Evolutionary conservation across 2,113 vertebrate species (phyloP).

Genomic region (Psophia crepitans): DNA sequence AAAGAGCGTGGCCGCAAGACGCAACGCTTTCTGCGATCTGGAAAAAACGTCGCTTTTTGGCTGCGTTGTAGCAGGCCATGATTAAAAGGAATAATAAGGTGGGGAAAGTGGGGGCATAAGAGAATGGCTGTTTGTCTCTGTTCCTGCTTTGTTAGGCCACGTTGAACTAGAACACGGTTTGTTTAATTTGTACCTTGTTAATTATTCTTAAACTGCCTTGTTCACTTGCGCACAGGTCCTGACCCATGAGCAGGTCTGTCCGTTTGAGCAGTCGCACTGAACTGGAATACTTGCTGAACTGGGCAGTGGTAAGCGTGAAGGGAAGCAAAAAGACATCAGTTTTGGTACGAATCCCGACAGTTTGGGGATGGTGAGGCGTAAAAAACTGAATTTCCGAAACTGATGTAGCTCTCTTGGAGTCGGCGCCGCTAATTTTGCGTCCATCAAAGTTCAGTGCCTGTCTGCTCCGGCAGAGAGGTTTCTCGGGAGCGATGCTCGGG

Average conservation of each 20-base stretch:
- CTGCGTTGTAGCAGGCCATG: background rate
- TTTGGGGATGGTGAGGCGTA: background rate
- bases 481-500: background rate
- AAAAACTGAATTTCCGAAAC: background rate
- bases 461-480: background rate
- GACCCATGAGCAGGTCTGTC: background rate
- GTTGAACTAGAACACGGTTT: background rate
- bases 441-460: fast-evolving
- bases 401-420: background rate
- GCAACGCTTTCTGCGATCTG: background rate
- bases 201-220: background rate
- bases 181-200: background rate
- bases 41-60: background rate
- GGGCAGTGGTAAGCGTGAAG: background rate
- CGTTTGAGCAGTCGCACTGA: background rate
- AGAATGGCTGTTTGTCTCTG: background rate
- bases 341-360: fast-evolving
- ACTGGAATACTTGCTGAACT: background rate
- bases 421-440: background rate
- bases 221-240: background rate
- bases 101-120: background rate
- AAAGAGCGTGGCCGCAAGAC: background rate
- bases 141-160: background rate
- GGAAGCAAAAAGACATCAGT: background rate
- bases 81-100: background rate